Evolutionary conservation across 2,113 vertebrate species (phyloP).

Genomic region (Labeo rohita): DNA sequence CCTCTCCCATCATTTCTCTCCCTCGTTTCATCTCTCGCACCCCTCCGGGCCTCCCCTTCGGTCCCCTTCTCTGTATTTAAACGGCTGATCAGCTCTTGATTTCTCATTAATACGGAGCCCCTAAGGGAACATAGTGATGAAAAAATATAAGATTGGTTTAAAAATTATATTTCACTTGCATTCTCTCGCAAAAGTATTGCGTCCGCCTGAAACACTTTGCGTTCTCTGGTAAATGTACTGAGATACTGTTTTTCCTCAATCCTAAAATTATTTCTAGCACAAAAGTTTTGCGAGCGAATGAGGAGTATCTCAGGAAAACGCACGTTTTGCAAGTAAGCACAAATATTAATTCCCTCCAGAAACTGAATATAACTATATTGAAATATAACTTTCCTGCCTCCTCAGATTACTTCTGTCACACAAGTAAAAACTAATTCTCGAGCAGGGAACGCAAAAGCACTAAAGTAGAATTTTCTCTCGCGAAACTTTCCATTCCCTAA

Average conservation of each 20-base stretch:
- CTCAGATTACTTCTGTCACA: too few species aligned
- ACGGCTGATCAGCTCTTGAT: background rate
- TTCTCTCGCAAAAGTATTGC: background rate
- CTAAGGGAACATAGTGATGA: background rate
- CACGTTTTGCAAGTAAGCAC: too few species aligned
- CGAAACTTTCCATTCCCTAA: too few species aligned
- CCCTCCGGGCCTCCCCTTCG: constrained; percentile 10
- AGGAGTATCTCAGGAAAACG: too few species aligned
- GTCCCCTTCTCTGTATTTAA: constrained; percentile 52
- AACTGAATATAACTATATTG: too few species aligned
- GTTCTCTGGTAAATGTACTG: too few species aligned
- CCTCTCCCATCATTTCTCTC: constrained; percentile 19
- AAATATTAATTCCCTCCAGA: too few species aligned
- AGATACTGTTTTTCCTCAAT: background rate
- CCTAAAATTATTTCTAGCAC: background rate
- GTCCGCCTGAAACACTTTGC: too few species aligned
- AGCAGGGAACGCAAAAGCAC: too few species aligned
- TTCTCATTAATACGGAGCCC: background rate
- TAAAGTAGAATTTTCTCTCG: too few species aligned
- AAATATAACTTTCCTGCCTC: too few species aligned
- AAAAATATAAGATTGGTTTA: background rate
- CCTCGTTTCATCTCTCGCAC: constrained; percentile 51
- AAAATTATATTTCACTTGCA: background rate
- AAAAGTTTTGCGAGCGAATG: background rate
- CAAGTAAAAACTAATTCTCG: too few species aligned